Base-by-base conservation (phyloP, 2,113 vertebrate genomes). In the Channa maculata region DNA sequence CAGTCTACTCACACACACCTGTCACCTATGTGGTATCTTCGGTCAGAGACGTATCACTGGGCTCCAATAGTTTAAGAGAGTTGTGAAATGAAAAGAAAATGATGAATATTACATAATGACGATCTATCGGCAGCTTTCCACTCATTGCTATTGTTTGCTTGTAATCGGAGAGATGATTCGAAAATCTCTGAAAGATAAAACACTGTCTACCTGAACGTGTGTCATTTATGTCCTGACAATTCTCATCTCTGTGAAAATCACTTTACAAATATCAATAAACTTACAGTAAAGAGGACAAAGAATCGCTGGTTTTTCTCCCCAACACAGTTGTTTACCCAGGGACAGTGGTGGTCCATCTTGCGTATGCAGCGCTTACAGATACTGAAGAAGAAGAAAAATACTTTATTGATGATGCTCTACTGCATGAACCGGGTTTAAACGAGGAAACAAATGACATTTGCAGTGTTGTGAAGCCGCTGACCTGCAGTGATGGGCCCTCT, bases 401-500 rank as follows among this genome's bases (percentile, higher is more conserved):
- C 24, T 24, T 24, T 24, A 24, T 1, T 24, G 24, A 24, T 24
- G 24, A 24, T 24, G 24, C 24, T 24, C 24, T 24, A 24, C 1
- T 24, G 24, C 24, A 24, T 24, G n/a, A n/a, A n/a, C 24, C 24
- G 1, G 24, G 24, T 24, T 24, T 24, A 1, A 24, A 24, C 1
- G 24, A 24, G 24, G 24, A 24, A 24, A 1, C 24, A 24, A 24
- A 24, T 24, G 24, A 24, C 24, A 24, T 24, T 24, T 24, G 24
- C 24, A 24, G 9, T 11, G 44, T 11, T 45, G 44, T n/a, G n/a
- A 14, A 8, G 6, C 33, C 8, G 11, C 59, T 39, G 85, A 96
- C 96, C 96, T 97, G 96, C 96, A 98, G 86, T 98, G 96, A 84
- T 98, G 96, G 36, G 97, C 96, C 5, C 97, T 93, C 85, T 98